Conservation (phyloP, 2,797 vertebrate species). For the Ctenochaetus hawaiiensis region DNA sequence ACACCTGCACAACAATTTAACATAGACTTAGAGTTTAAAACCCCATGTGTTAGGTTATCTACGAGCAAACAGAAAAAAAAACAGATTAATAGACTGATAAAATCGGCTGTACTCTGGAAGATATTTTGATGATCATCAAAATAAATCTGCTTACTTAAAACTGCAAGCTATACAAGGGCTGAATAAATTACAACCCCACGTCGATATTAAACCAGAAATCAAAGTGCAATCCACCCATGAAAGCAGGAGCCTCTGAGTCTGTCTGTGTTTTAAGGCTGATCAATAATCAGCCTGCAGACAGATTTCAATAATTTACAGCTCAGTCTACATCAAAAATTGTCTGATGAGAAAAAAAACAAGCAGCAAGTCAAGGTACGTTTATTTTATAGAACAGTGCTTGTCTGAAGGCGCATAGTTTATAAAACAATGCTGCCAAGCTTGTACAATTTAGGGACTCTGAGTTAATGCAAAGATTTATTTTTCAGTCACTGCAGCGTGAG, state of each 20-base stretch:
- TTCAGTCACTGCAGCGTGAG: slow-evolving; percentile 25
- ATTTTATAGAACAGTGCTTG: slow-evolving; percentile 15
- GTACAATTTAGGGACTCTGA: slow-evolving; percentile 31
- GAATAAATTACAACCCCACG: slow-evolving; percentile 55
- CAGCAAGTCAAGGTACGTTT: background rate
- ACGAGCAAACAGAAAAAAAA: slow-evolving; percentile 5
- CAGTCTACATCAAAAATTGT: slow-evolving; percentile 55
- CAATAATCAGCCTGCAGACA: slow-evolving; percentile 80
- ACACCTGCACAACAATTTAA: slow-evolving; percentile 48
- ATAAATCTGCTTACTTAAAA: slow-evolving; percentile 43
- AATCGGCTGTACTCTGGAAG: slow-evolving; percentile 1
- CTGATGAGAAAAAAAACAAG: slow-evolving; percentile 41
- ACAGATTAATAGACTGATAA: slow-evolving; percentile 59
- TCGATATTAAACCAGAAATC: slow-evolving; percentile 70
- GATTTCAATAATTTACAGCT: slow-evolving; percentile 81
- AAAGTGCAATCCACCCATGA: slow-evolving; percentile 64
- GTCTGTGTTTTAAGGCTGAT: slow-evolving; percentile 70
- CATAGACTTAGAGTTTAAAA: slow-evolving; percentile 8
- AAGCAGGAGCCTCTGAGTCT: slow-evolving; percentile 48
- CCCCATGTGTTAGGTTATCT: slow-evolving; percentile 31
- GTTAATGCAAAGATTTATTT: slow-evolving; percentile 53
- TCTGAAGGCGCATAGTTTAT: slow-evolving; percentile 26
- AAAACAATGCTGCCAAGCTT: slow-evolving; percentile 23
- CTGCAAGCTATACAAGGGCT: slow-evolving; percentile 12
- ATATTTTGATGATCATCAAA: slow-evolving; percentile 35